Base-by-base conservation (phyloP, 1,140 invertebrate genomes). In the Pomacea maculata region DNA sequence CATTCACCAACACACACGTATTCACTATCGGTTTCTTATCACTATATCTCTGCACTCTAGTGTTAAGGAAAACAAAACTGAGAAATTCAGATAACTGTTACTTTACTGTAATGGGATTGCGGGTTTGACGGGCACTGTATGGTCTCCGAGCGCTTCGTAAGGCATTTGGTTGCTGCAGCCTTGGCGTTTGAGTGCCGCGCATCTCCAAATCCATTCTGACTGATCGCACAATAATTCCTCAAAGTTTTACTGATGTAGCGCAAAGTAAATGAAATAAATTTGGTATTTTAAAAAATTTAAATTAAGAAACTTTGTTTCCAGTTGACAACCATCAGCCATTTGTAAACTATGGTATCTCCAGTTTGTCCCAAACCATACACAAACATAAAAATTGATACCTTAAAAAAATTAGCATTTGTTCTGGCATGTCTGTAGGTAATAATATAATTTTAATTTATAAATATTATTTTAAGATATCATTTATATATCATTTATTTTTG, bases 181-280 rank as follows among this genome's bases (percentile, higher is more conserved):
- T 64, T 34, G 84, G 85, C 55, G 82, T 86, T 55, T 86, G 81
- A 21, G 76, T 83, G 3, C 86, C 87, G 34, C 81, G 70, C 11
- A 87, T 72, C 29, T 81, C 80, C n/a, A 70, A 21, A 70, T 70
- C 67, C 67, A 70, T 70, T 70, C 21, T 70, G 29, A 70, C 29
- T n/a, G 21, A 21, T 5, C 11, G 21, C 6, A 11, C 1, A 70
- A 70, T 15, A 65, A 65, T 65, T 65, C 64, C 21, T 15, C 1
- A 34, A 70, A 17, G 67, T 5, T 11, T 21, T 11, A 70, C 11
- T 70, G n/a, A 70, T 21, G 11, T 11, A 2, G 15, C 11, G 8
- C 8, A 61, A 61, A 61, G 57, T 61, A 61, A 61, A 61, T 61
- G 57, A 61, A 61, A 61, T 17, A 11, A 61, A 61, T 61, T 8